Evolutionary conservation across 2,797 vertebrate species (phyloP).

Genomic region (Coregonus suidteri): DNA sequence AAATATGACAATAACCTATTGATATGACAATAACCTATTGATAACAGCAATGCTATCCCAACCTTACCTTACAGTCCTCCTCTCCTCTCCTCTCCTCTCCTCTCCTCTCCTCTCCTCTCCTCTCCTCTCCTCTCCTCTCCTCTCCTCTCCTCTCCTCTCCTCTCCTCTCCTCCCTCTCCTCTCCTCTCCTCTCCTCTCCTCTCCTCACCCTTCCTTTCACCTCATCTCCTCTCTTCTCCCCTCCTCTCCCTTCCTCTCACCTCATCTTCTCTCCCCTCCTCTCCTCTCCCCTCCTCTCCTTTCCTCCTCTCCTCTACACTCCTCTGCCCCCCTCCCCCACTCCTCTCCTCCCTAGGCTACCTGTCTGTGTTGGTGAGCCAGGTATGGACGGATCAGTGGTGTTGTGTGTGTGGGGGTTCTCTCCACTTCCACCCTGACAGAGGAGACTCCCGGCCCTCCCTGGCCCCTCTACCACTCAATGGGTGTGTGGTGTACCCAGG

Average conservation of each 20-base stretch:
- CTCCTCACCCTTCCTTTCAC: too few species aligned
- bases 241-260: conserved; percentile 5
- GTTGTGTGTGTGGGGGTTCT: conserved; percentile 83
- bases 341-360: conserved; percentile 74
- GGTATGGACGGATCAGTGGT: conserved; percentile 95
- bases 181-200: too few species aligned
- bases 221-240: too few species aligned
- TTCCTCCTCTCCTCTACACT: background rate
- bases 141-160: too few species aligned
- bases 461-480: conserved; percentile 81
- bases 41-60: background rate
- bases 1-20: too few species aligned
- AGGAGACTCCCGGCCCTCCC: conserved; percentile 78
- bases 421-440: conserved; percentile 90
- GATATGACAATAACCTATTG: background rate
- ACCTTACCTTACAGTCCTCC: background rate
- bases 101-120: too few species aligned
- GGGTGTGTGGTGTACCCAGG: conserved; percentile 89
- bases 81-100: too few species aligned
- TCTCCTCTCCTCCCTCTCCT: too few species aligned
- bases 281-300: background rate
- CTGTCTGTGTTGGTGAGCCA: conserved; percentile 89
- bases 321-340: background rate
- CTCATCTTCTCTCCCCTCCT: background rate
- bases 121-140: too few species aligned